A percentile compares a stretch with the other conserved stretches of the same genome.
Evolutionary conservation across 2,888 invertebrate species (phyloP).

Genomic region (Cerastis rubricosa): DNA sequence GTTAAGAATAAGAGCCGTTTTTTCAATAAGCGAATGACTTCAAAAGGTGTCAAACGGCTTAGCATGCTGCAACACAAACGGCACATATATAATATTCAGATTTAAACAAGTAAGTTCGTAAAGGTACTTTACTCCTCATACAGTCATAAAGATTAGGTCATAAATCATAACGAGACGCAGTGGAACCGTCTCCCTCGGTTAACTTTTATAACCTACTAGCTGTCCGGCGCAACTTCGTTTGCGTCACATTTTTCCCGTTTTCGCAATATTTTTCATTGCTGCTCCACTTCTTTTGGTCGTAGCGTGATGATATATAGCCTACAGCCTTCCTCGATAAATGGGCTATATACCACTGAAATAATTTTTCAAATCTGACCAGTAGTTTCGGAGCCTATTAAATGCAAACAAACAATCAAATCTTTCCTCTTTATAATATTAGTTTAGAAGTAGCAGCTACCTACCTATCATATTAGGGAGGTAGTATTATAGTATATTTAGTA

Average conservation of each 20-base stretch:
- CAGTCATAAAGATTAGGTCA: slow-evolving; percentile 2
- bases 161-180: slow-evolving; percentile 32
- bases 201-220: slow-evolving; percentile 29
- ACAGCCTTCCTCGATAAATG: no score
- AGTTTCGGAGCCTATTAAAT: no score
- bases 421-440: no score
- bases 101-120: slow-evolving; percentile 3
- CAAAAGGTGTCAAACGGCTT: neutral
- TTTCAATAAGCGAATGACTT: neutral
- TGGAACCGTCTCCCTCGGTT: slow-evolving; percentile 24
- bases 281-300: no score
- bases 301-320: no score
- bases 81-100: neutral
- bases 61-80: neutral
- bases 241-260: no score
- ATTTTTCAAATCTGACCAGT: no score
- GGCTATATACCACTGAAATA: no score
- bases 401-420: no score
- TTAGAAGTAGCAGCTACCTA: slow-evolving; percentile 25
- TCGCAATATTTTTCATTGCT: no score
- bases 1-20: neutral
- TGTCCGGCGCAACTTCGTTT: no score
- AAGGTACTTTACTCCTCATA: neutral
- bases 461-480: neutral
- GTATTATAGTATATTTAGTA: no score